Conservation (phyloP, 2,797 vertebrate species). For the Pseudochaenichthys georgianus region DNA sequence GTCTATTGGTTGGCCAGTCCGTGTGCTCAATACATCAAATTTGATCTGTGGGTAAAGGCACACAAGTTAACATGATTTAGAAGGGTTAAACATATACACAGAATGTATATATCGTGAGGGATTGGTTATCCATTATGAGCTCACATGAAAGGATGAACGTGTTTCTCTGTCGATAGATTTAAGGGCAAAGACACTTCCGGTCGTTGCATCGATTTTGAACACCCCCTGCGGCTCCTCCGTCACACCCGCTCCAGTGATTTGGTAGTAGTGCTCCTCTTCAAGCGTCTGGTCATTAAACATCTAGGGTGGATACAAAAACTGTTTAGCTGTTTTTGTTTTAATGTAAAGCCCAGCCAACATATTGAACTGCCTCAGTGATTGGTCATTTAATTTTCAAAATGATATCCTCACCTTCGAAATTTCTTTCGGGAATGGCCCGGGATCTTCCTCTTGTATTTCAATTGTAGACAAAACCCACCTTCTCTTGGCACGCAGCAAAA, state of each 20-base stretch:
- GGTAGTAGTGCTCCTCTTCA: constrained; percentile 26
- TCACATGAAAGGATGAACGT: constrained; percentile 76
- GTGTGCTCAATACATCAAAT: constrained; percentile 74
- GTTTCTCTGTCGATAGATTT: constrained; percentile 83
- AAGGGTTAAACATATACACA: not conserved
- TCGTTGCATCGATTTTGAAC: constrained; percentile 77
- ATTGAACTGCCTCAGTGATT: not conserved
- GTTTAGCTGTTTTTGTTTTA: not conserved
- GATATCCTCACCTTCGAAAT: constrained; percentile 70
- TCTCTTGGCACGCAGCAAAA: constrained; percentile 84
- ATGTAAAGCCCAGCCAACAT: not conserved
- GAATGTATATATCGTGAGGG: not conserved
- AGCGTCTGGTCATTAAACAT: constrained; percentile 80
- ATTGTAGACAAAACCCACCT: constrained; percentile 89
- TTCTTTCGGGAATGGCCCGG: constrained; percentile 77
- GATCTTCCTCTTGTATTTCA: constrained; percentile 84
- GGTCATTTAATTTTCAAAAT: not conserved
- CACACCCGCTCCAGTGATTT: constrained; percentile 83
- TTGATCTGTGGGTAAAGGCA: constrained; percentile 76
- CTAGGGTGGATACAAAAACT: constrained; percentile 65
- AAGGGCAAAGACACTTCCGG: constrained; percentile 68
- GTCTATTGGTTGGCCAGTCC: constrained; percentile 42
- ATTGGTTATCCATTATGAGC: not conserved
- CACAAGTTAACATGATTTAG: not conserved
- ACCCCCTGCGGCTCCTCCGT: constrained; percentile 67